A percentile compares a stretch with the other conserved stretches of the same genome.
phyloP scores from a whole-genome alignment of 2,113 vertebrate species.

The Toxostoma redivivum region DNA sequence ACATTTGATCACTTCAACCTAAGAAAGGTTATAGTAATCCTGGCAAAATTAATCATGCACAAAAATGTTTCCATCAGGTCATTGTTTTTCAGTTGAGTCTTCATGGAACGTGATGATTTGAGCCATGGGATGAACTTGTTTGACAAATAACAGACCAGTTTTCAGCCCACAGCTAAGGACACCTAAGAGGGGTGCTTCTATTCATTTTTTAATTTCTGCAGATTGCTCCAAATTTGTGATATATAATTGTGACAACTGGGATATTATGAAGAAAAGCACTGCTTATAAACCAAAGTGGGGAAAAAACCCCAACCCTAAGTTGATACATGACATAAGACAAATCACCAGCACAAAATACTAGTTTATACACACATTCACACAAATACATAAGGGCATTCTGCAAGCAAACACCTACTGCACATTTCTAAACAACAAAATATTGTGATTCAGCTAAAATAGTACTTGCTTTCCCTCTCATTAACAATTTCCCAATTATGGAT shows the following conservation, averaged over 20 bases:
- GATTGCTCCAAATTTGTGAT: background rate
- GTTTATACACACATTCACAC: background rate
- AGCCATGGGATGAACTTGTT: background rate
- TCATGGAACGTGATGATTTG: background rate
- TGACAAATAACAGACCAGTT: background rate
- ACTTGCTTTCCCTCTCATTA: conserved; percentile 60
- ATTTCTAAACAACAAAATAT: conserved; percentile 6
- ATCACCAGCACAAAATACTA: conserved; percentile 16
- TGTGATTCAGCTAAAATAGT: conserved; percentile 45
- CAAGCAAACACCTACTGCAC: conserved; percentile 29
- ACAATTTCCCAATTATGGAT: conserved; percentile 34
- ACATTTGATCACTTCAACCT: background rate
- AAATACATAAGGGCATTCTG: conserved; percentile 2
- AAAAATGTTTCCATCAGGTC: background rate
- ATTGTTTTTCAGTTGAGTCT: background rate
- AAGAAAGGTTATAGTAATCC: background rate
- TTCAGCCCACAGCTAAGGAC: background rate
- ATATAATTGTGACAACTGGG: background rate
- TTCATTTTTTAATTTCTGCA: background rate
- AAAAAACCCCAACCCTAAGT: background rate
- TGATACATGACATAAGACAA: background rate
- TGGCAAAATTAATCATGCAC: background rate
- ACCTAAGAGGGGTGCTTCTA: background rate
- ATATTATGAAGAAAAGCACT: background rate
- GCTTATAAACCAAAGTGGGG: background rate